Evolutionary conservation across 2,888 invertebrate genomes (phyloP), one percentile per base, ranked within the genome.

Genomic region (Strigamia maritima): DNA sequence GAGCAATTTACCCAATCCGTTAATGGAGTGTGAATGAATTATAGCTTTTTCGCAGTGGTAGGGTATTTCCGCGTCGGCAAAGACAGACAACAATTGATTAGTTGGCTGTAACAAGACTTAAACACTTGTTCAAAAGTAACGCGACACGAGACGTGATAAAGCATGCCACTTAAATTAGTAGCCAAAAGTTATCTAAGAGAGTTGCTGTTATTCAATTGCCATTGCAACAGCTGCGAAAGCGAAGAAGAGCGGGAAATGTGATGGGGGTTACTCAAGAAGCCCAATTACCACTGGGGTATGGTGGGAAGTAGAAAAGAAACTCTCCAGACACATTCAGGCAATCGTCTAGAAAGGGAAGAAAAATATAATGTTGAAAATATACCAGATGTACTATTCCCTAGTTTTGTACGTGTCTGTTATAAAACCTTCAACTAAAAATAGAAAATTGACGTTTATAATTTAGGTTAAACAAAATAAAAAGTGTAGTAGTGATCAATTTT

Each of bases 11-110:
- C 60, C 22, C 60, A 60, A 60, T 60, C 24, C 60, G 22, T 60
- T 60, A 60, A 60, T 60, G 60, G 60, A 60, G 8, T 22, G 60
- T 60, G 60, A 60, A 60, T 60, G 60, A 60, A 24, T 60, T 60
- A 60, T 60, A 7, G 60, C 22, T 12, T 24, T 60, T 22, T 60
- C 60, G 60, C 8, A 6, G 22, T 24, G 3, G 22, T 24, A 54
- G 54, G 22, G 3, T 22, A 7, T 60, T 60, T 60, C 24, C 24
- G 60, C 12, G 12, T 24, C 22, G 24, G 44, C 60, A 60, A 19
- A 3, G 60, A 2, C 60, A 54, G 14, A n/a, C 16, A 24, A 24
- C 8, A 60, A 60, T 60, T 60, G 22, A 60, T 60, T 60, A 60
- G 22, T 19, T 19, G 60, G 8, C 22, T 22, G 22, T 60, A 3